Percentiles rank a stretch among this genome's conserved stretches.
phyloP scores from a whole-genome alignment of 1,140 invertebrate species.

The Latrodectus geometricus region DNA sequence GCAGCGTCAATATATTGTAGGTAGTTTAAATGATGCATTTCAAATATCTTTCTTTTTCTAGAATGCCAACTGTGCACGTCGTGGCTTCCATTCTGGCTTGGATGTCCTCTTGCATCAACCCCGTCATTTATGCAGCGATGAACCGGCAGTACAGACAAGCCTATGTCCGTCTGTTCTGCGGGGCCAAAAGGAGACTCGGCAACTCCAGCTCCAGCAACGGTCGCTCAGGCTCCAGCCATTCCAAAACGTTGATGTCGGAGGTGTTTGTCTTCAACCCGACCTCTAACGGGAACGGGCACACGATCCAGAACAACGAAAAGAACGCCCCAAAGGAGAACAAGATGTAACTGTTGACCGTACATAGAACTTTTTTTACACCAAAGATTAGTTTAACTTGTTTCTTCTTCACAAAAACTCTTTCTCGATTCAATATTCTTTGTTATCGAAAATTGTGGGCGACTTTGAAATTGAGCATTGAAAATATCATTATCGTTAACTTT shows the following conservation, averaged over 20 bases:
- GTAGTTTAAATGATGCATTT: conserved; percentile 9
- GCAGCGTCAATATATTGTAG: too few species aligned
- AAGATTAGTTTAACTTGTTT: background rate
- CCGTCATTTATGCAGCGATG: conserved; percentile 83
- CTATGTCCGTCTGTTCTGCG: conserved; percentile 70
- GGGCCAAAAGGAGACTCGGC: conserved; percentile 8
- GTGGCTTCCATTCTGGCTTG: conserved; percentile 74
- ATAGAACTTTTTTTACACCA: background rate
- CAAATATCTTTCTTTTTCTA: conserved; percentile 41
- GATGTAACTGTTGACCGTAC: conserved; percentile 11
- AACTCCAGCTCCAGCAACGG: background rate
- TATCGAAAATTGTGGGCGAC: too few species aligned
- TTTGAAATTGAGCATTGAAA: too few species aligned
- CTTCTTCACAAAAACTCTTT: background rate
- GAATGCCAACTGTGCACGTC: conserved; percentile 78
- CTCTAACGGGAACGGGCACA: conserved; percentile 19
- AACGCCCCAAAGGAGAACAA: conserved; percentile 35
- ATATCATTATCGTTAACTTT: too few species aligned
- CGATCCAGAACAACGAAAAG: conserved; percentile 11
- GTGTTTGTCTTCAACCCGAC: conserved; percentile 47
- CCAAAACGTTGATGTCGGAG: conserved; percentile 55
- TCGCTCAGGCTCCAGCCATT: conserved; percentile 35
- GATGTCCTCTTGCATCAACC: conserved; percentile 74
- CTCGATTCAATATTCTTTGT: background rate
- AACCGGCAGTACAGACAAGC: conserved; percentile 87